Percentiles rank a stretch among this genome's conserved stretches.
Conservation (phyloP, 2,888 invertebrate genomes). For the Mesodorylaimus sp. region DNA sequence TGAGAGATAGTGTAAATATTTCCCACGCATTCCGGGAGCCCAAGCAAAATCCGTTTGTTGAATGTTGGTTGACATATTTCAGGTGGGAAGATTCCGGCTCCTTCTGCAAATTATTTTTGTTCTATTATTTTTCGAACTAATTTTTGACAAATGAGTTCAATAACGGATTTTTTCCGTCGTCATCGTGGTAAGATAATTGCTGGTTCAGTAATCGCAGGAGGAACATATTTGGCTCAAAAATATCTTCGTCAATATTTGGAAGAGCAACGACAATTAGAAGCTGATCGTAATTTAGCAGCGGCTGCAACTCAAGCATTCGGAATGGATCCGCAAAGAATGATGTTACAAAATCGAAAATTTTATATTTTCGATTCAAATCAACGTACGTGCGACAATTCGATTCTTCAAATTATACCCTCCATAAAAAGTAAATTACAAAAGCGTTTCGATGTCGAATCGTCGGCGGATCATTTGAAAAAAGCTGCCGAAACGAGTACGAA, state of each 20-base stretch:
- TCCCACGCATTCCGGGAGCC: too few relatives aligned
- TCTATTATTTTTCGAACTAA: too few relatives aligned
- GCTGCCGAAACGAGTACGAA: background rate
- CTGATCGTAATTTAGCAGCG: background rate
- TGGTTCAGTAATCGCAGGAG: constrained; percentile 7
- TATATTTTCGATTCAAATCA: constrained; percentile 21
- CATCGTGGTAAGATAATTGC: constrained; percentile 15
- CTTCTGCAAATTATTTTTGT: too few relatives aligned
- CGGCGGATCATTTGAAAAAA: background rate
- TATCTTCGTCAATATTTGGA: too few relatives aligned
- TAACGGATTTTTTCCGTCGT: constrained; percentile 19
- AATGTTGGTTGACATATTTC: too few relatives aligned
- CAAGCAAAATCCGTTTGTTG: too few relatives aligned
- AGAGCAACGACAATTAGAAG: background rate
- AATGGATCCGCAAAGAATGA: background rate
- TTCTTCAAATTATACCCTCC: constrained; percentile 15
- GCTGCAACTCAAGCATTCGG: background rate
- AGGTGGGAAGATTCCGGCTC: too few relatives aligned
- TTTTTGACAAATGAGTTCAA: constrained; percentile 17
- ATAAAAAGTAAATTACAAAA: background rate
- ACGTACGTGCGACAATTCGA: constrained; percentile 18
- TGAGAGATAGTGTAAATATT: too few relatives aligned
- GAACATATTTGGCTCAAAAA: constrained; percentile 2
- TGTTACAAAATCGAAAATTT: constrained; percentile 15
- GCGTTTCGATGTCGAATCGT: background rate